phyloP scores from a whole-genome alignment of 2,888 invertebrate genomes.

The Pterostichus madidus region DNA sequence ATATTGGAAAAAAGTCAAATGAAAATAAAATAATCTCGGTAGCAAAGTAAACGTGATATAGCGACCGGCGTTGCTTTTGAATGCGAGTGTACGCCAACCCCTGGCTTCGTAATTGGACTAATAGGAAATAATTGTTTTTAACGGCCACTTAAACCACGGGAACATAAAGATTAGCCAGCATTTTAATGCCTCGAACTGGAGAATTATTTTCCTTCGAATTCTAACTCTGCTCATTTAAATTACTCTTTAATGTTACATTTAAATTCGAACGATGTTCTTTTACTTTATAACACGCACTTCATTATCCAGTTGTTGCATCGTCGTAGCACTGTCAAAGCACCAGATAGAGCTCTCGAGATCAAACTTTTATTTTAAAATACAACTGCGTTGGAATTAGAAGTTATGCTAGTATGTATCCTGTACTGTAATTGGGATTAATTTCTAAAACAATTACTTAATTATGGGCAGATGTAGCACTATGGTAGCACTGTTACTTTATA shows the following conservation, averaged over 20 bases:
- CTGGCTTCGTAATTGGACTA: slow-evolving; percentile 56
- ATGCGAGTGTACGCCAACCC: slow-evolving; percentile 49
- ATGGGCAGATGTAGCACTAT: too few relatives aligned
- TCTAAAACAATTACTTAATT: too few relatives aligned
- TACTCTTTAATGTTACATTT: slow-evolving; percentile 30
- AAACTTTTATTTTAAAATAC: too few relatives aligned
- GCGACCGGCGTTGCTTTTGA: background rate
- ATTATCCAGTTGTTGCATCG: background rate
- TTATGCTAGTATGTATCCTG: too few relatives aligned
- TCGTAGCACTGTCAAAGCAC: too few relatives aligned
- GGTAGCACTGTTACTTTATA: too few relatives aligned
- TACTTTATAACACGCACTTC: background rate
- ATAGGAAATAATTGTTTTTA: slow-evolving; percentile 63
- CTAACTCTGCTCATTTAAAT: background rate
- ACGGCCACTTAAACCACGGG: slow-evolving; percentile 57
- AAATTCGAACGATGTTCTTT: background rate
- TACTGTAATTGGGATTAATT: too few relatives aligned
- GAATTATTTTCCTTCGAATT: slow-evolving; percentile 40
- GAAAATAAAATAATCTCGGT: background rate
- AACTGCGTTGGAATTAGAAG: too few relatives aligned
- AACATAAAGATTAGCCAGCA: slow-evolving; percentile 31
- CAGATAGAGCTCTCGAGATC: too few relatives aligned
- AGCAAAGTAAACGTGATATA: too few relatives aligned
- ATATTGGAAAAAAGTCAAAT: slow-evolving; percentile 1
- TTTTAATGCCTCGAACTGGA: slow-evolving; percentile 20